phyloP scores from a whole-genome alignment of 2,888 invertebrate species.

The Cyrtodaria siliqua region DNA sequence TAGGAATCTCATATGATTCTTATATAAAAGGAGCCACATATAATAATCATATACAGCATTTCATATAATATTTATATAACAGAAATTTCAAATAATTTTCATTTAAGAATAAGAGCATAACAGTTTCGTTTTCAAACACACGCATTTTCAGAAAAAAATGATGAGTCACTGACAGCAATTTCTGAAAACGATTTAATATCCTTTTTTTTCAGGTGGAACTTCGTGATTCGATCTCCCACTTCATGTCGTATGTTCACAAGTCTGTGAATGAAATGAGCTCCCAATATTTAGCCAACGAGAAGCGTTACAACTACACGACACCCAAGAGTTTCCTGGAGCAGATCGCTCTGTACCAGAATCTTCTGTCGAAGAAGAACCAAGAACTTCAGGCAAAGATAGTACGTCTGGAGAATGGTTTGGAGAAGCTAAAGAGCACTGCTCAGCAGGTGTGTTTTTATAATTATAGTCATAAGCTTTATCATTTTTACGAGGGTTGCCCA shows the following conservation, averaged over 20 bases:
- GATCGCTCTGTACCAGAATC: constrained; percentile 95
- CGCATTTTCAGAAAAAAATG: too few relatives aligned
- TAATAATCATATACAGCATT: too few relatives aligned
- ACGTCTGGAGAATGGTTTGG: constrained; percentile 96
- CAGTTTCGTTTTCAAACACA: too few relatives aligned
- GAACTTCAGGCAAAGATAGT: constrained; percentile 95
- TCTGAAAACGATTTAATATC: too few relatives aligned
- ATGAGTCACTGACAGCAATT: too few relatives aligned
- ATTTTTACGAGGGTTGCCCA: too few relatives aligned
- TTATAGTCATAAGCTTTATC: too few relatives aligned
- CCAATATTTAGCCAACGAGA: constrained; percentile 94
- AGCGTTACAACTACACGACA: constrained; percentile 98
- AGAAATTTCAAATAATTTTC: too few relatives aligned
- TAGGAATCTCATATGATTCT: too few relatives aligned
- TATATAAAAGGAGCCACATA: too few relatives aligned
- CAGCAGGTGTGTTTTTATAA: constrained; percentile 90
- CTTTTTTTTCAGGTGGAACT: constrained; percentile 89
- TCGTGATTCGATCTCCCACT: constrained; percentile 94
- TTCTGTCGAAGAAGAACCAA: constrained; percentile 93
- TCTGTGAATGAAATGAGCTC: constrained; percentile 96
- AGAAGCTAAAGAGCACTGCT: constrained; percentile 95
- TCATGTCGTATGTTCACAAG: constrained; percentile 98
- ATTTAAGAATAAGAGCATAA: too few relatives aligned
- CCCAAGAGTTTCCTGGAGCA: constrained; percentile 99
- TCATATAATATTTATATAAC: too few relatives aligned